Conservation (phyloP, 2,113 vertebrate genomes). For the Cyanoderma ruficeps region DNA sequence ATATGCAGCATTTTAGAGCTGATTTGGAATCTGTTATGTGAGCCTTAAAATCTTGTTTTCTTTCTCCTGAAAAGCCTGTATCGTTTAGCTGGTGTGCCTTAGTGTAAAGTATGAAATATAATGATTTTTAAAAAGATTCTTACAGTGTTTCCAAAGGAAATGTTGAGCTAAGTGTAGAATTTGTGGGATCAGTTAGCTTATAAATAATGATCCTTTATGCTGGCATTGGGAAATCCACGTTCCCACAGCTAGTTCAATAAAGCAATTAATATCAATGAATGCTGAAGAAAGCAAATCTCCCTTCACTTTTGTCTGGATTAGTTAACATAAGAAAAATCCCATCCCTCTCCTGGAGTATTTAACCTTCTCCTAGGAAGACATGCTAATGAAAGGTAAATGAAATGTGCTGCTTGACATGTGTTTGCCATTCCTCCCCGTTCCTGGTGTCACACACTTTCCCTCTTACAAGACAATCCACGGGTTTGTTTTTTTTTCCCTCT, state of each 20-base stretch:
- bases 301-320: slow-evolving; percentile 71
- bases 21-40: slow-evolving; percentile 34
- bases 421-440: slow-evolving; percentile 77
- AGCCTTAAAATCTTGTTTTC: slow-evolving; percentile 41
- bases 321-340: slow-evolving; percentile 72
- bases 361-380: slow-evolving; percentile 72
- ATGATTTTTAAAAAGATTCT: slow-evolving; percentile 61
- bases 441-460: slow-evolving; percentile 73
- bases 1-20: slow-evolving; percentile 49
- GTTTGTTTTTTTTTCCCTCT: neutral
- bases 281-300: slow-evolving; percentile 79
- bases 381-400: slow-evolving; percentile 80
- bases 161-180: slow-evolving; percentile 77
- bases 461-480: slow-evolving; percentile 64
- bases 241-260: slow-evolving; percentile 80
- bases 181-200: slow-evolving; percentile 79
- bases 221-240: slow-evolving; percentile 75
- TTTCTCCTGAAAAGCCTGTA: slow-evolving; percentile 62
- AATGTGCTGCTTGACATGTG: slow-evolving; percentile 76
- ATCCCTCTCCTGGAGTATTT: slow-evolving; percentile 59
- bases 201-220: slow-evolving; percentile 80
- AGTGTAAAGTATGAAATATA: slow-evolving; percentile 59
- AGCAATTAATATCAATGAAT: slow-evolving; percentile 82
- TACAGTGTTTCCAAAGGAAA: slow-evolving; percentile 75
- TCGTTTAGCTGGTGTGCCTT: slow-evolving; percentile 60